A percentile compares a stretch with the other conserved stretches of the same genome.
Conservation (phyloP, 2,113 vertebrate species). For the Pomatostomus ruficeps region DNA sequence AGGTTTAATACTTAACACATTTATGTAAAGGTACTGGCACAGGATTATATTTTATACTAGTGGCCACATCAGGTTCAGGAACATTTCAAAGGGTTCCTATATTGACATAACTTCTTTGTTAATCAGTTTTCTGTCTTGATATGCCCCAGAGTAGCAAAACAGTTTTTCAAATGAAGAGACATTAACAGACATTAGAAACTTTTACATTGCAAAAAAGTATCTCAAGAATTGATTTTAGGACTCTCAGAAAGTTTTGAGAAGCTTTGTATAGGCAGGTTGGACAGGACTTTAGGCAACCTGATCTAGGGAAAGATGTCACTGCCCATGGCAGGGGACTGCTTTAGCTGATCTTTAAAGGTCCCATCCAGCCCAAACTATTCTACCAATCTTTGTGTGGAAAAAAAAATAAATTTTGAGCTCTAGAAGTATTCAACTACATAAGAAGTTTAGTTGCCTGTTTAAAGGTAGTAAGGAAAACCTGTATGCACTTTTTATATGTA, state of each 20-base stretch:
- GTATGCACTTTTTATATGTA: neutral
- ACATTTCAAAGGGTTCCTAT: neutral
- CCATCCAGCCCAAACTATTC: neutral
- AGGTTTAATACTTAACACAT: constrained; percentile 43
- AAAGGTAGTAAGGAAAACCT: neutral
- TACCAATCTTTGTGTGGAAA: neutral
- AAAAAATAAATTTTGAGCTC: neutral
- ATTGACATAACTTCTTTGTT: neutral
- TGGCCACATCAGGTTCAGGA: neutral
- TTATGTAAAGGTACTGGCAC: neutral
- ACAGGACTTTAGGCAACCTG: neutral
- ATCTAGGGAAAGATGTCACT: neutral
- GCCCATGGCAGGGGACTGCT: neutral
- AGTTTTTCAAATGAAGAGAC: neutral
- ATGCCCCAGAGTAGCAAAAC: neutral
- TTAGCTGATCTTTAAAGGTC: neutral
- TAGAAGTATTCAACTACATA: neutral
- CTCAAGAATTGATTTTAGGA: neutral
- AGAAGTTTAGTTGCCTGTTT: neutral
- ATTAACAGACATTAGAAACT: neutral
- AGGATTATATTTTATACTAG: neutral
- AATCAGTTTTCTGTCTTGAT: neutral
- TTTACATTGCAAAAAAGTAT: neutral
- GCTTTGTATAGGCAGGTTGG: neutral
- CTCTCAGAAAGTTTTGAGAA: neutral